Conservation (phyloP, 2,797 vertebrate species). For the Falco concolor region DNA sequence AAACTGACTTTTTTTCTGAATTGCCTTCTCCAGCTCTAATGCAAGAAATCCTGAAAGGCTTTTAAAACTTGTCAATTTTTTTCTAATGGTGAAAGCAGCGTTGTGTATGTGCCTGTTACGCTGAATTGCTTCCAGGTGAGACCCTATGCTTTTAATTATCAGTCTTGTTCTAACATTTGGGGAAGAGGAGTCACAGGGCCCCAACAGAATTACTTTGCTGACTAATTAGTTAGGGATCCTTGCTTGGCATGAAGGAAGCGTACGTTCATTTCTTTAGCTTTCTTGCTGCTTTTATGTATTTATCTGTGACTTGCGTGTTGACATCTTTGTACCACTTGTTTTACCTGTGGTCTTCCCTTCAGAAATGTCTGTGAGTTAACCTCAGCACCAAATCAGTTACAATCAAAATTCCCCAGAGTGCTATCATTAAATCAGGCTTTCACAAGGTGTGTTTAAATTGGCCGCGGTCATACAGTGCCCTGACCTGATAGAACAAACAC, state of each 20-base stretch:
- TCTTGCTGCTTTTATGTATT: neutral
- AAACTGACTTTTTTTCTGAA: neutral
- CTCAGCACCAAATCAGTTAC: neutral
- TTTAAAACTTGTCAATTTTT: neutral
- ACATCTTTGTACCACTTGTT: neutral
- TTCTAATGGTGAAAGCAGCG: neutral
- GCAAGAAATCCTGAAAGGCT: neutral
- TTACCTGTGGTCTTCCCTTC: neutral
- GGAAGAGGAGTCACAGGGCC: neutral
- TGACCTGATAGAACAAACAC: neutral
- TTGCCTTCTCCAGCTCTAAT: neutral
- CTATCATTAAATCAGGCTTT: neutral
- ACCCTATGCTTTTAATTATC: neutral
- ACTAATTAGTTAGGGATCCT: neutral
- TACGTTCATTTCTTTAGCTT: neutral
- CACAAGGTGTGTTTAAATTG: neutral
- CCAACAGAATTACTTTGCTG: neutral
- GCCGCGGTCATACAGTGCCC: neutral
- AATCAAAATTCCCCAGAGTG: neutral
- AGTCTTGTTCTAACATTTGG: neutral
- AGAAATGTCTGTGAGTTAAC: neutral
- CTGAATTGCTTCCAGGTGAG: neutral
- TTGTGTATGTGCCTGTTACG: neutral
- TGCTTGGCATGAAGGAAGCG: neutral
- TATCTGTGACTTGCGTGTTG: neutral